Evolutionary conservation across 2,888 invertebrate genomes (phyloP), one percentile per base, ranked within the genome.

Genomic region (Coenonympha arcania): DNA sequence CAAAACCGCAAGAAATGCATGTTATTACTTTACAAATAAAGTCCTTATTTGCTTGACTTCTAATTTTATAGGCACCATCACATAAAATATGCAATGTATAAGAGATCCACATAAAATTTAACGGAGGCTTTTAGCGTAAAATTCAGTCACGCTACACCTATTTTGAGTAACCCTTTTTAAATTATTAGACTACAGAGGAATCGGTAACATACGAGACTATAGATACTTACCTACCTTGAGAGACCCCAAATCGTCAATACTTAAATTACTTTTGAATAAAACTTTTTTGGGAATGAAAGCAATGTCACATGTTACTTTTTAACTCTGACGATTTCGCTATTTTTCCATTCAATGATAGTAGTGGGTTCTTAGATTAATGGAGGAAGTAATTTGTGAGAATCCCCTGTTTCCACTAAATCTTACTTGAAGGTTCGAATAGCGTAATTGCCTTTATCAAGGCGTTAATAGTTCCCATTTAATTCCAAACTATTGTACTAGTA

Each of bases 61-160:
- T 44, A 44, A 30, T 15, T 44, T 44, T 44, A 44, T 44, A 44
- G 44, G 34, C 20, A 11, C 44, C 44, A 44, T 34, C 33, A 15
- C 24, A 44, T 34, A 34, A 44, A 44, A 44, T 34, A 44, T 44
- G 44, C 44, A 34, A 44, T 16, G 22, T 34, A 20, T 41, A 44
- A 33, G 44, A 44, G 44, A 34, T 33, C 24, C 44, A 44, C 34
- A 34, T 44, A 44, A 44, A 44, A 44, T 34, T 34, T 44, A 34
- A 34, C 24, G 44, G 24, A 44, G 44, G 44, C 44, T 44, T 44
- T 44, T 44, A 44, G 34, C 44, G 44, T 44, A 24, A 44, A 44
- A 24, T 44, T 44, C 34, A 34, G 24, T 24, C 15, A 30, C 19
- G 34, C 24, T 24, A 16, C 15, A 34, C 34, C 24, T 34, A 24